phyloP scores from a whole-genome alignment of 2,113 vertebrate genomes.

The Cettia cetti region DNA sequence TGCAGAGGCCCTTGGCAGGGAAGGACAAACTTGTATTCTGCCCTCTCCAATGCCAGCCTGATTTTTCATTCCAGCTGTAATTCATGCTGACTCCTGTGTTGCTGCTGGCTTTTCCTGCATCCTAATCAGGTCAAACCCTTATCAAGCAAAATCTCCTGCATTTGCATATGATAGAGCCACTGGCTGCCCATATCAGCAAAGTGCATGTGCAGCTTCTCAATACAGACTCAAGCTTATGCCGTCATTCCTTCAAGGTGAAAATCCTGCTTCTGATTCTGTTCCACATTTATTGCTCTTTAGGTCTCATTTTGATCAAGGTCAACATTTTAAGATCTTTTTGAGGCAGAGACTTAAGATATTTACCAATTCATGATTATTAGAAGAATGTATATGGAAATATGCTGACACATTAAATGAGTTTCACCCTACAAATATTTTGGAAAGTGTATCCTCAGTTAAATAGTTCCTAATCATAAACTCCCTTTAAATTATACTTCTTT shows the following conservation, averaged over 20 bases:
- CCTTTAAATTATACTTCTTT: not conserved
- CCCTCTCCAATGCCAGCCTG: not conserved
- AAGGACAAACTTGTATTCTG: not conserved
- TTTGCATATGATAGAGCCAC: not conserved
- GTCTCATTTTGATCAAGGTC: not conserved
- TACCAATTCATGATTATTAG: not conserved
- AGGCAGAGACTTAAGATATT: not conserved
- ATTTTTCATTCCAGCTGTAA: not conserved
- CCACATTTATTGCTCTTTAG: not conserved
- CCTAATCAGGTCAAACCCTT: conserved; percentile 8
- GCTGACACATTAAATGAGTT: not conserved
- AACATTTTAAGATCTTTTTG: not conserved
- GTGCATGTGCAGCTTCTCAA: not conserved
- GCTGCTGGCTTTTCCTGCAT: not conserved
- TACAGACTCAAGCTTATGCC: not conserved
- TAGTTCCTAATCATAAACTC: not conserved
- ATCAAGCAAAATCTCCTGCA: conserved; percentile 17
- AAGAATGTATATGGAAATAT: not conserved
- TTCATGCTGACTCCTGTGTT: fast-evolving
- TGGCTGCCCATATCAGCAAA: not conserved
- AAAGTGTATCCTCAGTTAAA: not conserved
- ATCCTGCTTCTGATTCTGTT: not conserved
- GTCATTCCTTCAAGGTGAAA: not conserved
- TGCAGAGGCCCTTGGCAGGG: not conserved
- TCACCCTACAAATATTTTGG: not conserved